Conservation (phyloP, 1,140 invertebrate species). For the Macrostomum lignano region DNA sequence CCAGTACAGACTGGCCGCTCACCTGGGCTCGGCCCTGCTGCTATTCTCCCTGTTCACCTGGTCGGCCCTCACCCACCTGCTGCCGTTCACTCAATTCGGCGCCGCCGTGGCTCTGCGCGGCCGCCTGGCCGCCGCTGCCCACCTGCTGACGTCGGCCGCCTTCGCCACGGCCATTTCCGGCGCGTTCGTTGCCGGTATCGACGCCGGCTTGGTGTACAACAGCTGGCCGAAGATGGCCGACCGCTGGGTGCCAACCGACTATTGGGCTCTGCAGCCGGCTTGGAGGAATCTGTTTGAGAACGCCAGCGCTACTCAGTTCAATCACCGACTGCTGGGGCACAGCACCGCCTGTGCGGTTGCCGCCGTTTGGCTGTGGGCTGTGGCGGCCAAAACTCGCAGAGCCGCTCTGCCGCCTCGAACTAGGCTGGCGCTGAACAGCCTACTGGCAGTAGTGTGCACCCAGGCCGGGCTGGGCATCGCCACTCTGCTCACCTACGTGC, state of each 20-base stretch:
- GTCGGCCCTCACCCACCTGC: constrained; percentile 39
- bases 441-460: constrained; percentile 40
- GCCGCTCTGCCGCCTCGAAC: constrained; percentile 43
- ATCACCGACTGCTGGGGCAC: constrained; percentile 42
- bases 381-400: constrained; percentile 25
- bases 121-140: no score
- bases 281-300: constrained; percentile 78
- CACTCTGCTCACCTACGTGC: constrained; percentile 63
- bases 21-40: constrained; percentile 62
- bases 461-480: constrained; percentile 45
- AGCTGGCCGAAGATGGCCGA: constrained; percentile 93
- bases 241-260: constrained; percentile 67
- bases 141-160: not conserved
- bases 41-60: constrained; percentile 53
- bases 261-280: constrained; percentile 41
- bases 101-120: no score
- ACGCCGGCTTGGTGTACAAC: constrained; percentile 88
- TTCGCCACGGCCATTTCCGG: constrained; percentile 32
- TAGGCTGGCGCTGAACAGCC: constrained; percentile 39
- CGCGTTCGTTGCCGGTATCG: constrained; percentile 84
- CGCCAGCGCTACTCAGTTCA: constrained; percentile 78
- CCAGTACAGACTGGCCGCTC: constrained; percentile 69
- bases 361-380: constrained; percentile 5
- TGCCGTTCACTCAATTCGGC: no score
- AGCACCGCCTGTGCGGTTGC: not conserved